A percentile compares a stretch with the other conserved stretches of the same genome.
Conservation (phyloP, 2,113 vertebrate species). For the Tachycineta bicolor region DNA sequence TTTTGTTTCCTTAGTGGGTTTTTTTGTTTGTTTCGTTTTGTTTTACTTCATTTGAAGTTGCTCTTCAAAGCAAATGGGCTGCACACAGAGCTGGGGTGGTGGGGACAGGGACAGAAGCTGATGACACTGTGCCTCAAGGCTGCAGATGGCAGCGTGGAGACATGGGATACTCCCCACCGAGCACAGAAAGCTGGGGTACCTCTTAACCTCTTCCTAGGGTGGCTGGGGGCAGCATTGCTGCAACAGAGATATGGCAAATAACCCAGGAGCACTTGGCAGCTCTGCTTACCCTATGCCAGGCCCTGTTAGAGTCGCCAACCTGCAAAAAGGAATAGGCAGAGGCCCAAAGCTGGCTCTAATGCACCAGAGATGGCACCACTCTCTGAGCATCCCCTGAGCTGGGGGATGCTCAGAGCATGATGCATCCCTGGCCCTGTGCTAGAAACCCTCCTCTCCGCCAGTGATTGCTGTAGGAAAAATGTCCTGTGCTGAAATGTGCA, state of each 20-base stretch:
- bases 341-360: rapidly evolving
- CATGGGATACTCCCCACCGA: rapidly evolving
- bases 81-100: background rate
- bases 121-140: background rate
- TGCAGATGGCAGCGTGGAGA: background rate
- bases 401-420: background rate
- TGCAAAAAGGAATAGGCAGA: background rate
- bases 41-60: background rate
- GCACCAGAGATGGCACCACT: background rate
- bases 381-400: background rate
- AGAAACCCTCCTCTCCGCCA: background rate
- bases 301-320: background rate
- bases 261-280: background rate
- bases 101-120: background rate
- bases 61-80: constrained; percentile 13
- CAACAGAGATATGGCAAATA: background rate
- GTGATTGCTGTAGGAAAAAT: background rate
- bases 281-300: rapidly evolving
- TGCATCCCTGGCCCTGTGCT: background rate
- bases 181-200: background rate
- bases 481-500: background rate
- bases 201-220: background rate
- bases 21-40: background rate
- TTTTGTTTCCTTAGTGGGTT: background rate
- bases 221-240: rapidly evolving